Evolutionary conservation across 2,113 vertebrate genomes (phyloP).

Genomic region (Oncorhynchus masou): DNA sequence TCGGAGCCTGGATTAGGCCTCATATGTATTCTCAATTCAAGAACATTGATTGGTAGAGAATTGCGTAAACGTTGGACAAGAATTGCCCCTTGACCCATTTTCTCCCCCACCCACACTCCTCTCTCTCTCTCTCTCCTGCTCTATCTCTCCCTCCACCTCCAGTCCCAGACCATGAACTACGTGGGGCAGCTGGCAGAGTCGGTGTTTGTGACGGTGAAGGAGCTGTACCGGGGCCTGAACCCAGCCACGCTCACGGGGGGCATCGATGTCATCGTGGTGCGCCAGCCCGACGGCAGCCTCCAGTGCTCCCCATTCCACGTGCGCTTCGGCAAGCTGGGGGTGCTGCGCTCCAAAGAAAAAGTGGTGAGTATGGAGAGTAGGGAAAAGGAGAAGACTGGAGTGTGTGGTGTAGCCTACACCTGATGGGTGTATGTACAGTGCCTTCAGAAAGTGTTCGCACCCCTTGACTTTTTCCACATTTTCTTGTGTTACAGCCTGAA

Average conservation of each 20-base stretch:
- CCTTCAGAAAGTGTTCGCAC: too few relatives aligned
- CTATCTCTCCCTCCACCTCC: constrained; percentile 11
- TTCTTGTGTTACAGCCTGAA: too few relatives aligned
- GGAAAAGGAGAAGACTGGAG: background rate
- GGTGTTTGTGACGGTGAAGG: constrained; percentile 85
- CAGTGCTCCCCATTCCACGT: constrained; percentile 93
- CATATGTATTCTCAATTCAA: too few relatives aligned
- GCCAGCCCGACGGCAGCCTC: constrained; percentile 85
- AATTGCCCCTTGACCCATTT: too few relatives aligned
- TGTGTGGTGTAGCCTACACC: background rate
- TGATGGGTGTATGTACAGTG: too few relatives aligned
- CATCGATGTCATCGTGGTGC: constrained; percentile 91
- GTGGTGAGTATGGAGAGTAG: constrained; percentile 75
- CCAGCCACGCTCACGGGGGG: constrained; percentile 87
- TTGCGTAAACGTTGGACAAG: too few relatives aligned
- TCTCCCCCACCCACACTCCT: too few relatives aligned
- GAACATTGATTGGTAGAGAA: too few relatives aligned
- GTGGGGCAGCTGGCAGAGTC: constrained; percentile 90
- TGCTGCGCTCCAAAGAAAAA: constrained; percentile 91
- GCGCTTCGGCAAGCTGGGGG: constrained; percentile 92
- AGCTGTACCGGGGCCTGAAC: constrained; percentile 89
- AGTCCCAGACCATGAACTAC: constrained; percentile 90
- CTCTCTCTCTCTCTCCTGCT: background rate
- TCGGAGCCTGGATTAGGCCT: too few relatives aligned
- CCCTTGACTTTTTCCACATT: too few relatives aligned